Evolutionary conservation across 1,140 invertebrate genomes (phyloP), one percentile per base, ranked within the genome.

Genomic region (Lepidurus apus): DNA sequence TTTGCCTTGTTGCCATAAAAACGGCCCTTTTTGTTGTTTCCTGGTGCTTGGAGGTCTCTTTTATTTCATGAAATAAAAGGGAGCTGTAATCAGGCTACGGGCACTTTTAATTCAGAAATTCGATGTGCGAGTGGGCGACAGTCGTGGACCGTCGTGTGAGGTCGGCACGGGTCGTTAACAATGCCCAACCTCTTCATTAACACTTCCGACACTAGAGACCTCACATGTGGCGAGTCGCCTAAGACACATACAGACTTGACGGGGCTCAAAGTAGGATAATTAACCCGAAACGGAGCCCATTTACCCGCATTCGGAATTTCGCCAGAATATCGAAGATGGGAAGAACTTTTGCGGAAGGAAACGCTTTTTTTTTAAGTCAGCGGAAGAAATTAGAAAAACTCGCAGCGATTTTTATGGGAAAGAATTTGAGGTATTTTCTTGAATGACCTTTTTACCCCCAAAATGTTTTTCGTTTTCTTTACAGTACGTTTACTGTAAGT

Each of bases 101-200:
- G 53, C 53, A 65, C 53, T 65, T 65, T 34, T 65, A 65, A 65
- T 65, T 65, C 53, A 65, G 34, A 65, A 65, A 65, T 21, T 65
- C 53, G 53, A 7, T 65, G 53, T 21, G 53, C 17, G 21, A 65
- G 21, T 65, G 53, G 53, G 53, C 53, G 53, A 65, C 53, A 65
- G 17, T 65, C 53, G 53, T 65, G 21, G 53, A 65, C 53, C 53
- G 53, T 65, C 53, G 53, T 65, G 53, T 65, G 53, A 65, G 53
- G 53, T 65, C 53, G 53, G 53, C 53, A 65, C 53, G 53, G 53
- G 53, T 65, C n/a, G 53, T 65, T 65, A 65, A 65, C 53, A 65
- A 65, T 65, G 53, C n/a, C 53, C 34, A 65, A 65, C 53, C 53
- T 65, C 53, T 65, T 65, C 53, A 65, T 65, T 65, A 65, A 21